These are phyloP conservation scores for Platyura marginata DNA, from an alignment of 1,140 invertebrate species.

Conservation along the genomic window DNA sequence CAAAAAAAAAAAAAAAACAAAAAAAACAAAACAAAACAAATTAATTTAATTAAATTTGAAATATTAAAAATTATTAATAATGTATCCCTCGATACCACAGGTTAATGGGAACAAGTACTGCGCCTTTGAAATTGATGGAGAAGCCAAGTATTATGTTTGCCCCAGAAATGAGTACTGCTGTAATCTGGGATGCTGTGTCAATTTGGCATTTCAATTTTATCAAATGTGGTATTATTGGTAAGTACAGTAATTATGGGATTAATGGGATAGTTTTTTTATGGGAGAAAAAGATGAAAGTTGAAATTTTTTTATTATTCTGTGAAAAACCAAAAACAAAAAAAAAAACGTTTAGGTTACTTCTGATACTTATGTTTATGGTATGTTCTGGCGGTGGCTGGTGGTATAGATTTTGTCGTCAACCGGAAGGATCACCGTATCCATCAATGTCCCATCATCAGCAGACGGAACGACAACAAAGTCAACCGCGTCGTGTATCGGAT, in stretches of 20 bases:
- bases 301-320: too few relatives aligned
- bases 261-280: too few relatives aligned
- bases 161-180: constrained; percentile 2
- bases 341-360: constrained; percentile 1
- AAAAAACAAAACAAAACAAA: background rate
- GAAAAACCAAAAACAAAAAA: too few relatives aligned
- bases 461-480: background rate
- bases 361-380: constrained; percentile 3
- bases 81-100: background rate
- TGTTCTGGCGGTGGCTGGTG: constrained; percentile 3
- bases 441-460: background rate
- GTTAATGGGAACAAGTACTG: background rate
- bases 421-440: background rate
- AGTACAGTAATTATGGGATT: too few relatives aligned
- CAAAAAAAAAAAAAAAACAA: too few relatives aligned
- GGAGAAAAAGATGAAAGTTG: too few relatives aligned
- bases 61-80: background rate
- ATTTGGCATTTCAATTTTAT: constrained; percentile 3
- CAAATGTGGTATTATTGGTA: constrained; percentile 4
- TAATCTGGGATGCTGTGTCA: constrained; percentile 1
- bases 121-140: background rate
- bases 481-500: background rate
- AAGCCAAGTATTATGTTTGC: constrained; percentile 1
- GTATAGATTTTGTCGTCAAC: constrained; percentile 2
- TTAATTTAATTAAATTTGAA: background rate